phyloP scores from a whole-genome alignment of 2,797 vertebrate species.

The Nothura maculosa region DNA sequence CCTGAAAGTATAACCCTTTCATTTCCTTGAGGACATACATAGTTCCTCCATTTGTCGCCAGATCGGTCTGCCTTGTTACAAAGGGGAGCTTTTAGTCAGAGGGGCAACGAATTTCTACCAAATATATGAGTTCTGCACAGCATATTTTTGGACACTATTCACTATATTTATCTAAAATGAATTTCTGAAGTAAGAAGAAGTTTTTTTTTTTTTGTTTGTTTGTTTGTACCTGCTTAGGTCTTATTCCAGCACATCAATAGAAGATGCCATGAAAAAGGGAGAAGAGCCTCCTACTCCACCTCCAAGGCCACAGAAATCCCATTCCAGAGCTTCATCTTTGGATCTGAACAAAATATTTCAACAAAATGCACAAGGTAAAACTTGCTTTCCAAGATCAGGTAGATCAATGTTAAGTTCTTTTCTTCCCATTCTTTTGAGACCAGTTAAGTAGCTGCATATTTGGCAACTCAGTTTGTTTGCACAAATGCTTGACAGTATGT shows the following conservation, averaged over 20 bases:
- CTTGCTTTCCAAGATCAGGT: background rate
- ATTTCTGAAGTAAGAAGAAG: conserved; percentile 2
- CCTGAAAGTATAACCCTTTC: background rate
- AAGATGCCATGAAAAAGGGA: conserved; percentile 93
- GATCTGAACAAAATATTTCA: conserved; percentile 97
- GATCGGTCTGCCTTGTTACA: background rate
- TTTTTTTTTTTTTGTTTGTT: no score
- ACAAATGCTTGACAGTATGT: background rate
- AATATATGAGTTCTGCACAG: background rate
- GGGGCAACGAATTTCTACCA: background rate
- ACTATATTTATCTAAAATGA: background rate
- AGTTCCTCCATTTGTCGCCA: background rate
- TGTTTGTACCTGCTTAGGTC: conserved; percentile 84
- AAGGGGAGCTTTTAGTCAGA: background rate
- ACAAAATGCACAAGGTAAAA: conserved; percentile 88
- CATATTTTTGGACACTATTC: background rate
- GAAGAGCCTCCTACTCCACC: conserved; percentile 95
- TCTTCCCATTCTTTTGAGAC: background rate
- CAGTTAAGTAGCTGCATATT: background rate
- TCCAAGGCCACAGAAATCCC: conserved; percentile 94
- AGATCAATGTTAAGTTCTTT: background rate
- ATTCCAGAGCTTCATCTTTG: conserved; percentile 97
- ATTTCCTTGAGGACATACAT: background rate
- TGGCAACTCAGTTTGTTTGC: background rate
- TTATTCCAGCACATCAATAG: conserved; percentile 95